Evolutionary conservation across 2,113 vertebrate species (phyloP), one percentile per base, ranked within the genome.

Genomic region (Coreoperca whiteheadi): DNA sequence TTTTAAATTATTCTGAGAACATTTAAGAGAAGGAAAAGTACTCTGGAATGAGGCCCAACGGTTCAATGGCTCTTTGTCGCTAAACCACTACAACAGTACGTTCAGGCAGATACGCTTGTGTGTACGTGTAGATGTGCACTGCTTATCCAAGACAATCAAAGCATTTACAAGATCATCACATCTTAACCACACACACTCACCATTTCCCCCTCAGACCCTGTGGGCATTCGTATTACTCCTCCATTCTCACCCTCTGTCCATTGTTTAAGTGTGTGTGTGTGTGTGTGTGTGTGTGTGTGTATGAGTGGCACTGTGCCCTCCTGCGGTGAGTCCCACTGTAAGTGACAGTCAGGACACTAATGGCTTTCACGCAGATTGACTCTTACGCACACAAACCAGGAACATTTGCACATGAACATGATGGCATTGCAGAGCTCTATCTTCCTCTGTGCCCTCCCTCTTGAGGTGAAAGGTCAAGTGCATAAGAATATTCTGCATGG

Each of bases 281-380:
- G 60, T 59, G 30, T 41, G 14, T 54, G 21, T 51, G 34, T 60
- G 51, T 43, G 56, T 34, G 34, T 25, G 20, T 7, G 0, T 34
- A 6, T 70, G 21, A 61, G 67, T 88, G 77, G 54, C 56, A 83
- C 57, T 75, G 59, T 81, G 63, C 77, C 78, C 85, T 82, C 82
- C 81, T 70, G 69, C 20, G 63, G 85, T 74, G 77, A 89, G 82
- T 81, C 78, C 81, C 51, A 83, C 77, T 79, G 63, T 87, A 94
- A 93, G 88, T 93, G 85, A 89, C 83, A 92, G 90, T 93, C 89
- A 86, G 87, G 89, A 91, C 90, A 93, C 79, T 85, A 92, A 86
- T 90, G 69, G 90, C 86, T 94, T 92, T 90, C 89, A 85, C 85
- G 69, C 90, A 93, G 91, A 95, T 93, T 92, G 92, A 90, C 89